Conservation (phyloP, 2,113 vertebrate species). For the Muntiacus reevesi region DNA sequence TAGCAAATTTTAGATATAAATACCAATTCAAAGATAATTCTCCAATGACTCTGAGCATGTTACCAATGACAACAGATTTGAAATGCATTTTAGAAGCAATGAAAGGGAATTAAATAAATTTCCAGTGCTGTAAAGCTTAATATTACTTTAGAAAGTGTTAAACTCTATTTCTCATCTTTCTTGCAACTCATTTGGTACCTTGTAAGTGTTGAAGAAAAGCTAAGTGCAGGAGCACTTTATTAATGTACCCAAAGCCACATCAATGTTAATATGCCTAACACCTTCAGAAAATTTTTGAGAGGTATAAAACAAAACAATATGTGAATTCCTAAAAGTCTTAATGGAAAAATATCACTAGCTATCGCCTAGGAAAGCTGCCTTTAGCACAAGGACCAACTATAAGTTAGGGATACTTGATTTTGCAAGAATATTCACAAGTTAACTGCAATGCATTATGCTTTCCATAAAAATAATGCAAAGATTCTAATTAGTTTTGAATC, state of each 20-base stretch:
- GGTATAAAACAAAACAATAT: background rate
- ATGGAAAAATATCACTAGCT: background rate
- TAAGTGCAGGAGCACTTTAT: background rate
- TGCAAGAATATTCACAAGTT: background rate
- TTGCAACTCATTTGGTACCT: background rate
- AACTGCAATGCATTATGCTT: conserved; percentile 6
- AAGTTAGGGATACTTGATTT: conserved; percentile 44
- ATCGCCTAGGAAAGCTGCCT: background rate
- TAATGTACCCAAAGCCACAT: background rate
- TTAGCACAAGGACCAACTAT: background rate
- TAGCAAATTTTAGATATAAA: conserved; percentile 29
- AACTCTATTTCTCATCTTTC: background rate
- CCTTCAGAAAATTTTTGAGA: background rate
- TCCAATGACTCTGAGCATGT: conserved; percentile 28
- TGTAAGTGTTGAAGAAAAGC: background rate
- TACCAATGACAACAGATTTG: conserved; percentile 41
- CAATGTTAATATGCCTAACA: background rate
- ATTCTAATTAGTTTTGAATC: conserved; percentile 41
- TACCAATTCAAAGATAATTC: conserved; percentile 31
- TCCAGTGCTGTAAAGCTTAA: conserved; percentile 13
- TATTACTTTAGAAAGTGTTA: conserved; percentile 25
- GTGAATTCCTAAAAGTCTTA: background rate
- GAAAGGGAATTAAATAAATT: conserved; percentile 52
- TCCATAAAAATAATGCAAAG: conserved; percentile 37
- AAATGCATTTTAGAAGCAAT: conserved; percentile 44